These are phyloP conservation scores for Mythimna albipuncta DNA, from an alignment of 2,888 invertebrate genomes.

Conservation along the genomic window DNA sequence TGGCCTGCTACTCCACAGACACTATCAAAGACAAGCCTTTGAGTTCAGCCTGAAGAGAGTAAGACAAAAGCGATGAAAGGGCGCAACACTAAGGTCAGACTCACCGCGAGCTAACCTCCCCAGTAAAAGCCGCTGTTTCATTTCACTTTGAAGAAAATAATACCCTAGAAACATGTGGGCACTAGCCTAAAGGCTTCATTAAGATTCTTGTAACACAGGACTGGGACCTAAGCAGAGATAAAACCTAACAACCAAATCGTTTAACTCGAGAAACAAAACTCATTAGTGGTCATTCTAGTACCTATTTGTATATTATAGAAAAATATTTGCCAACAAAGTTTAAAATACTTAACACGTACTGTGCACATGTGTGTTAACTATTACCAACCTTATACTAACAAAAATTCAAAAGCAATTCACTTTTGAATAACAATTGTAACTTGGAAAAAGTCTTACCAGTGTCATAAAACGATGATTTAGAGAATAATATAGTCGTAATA, in stretches of 20 bases:
- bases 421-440: background rate
- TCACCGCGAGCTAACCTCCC: slow-evolving; percentile 32
- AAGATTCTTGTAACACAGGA: background rate
- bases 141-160: slow-evolving; percentile 19
- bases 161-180: slow-evolving; percentile 8
- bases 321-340: background rate
- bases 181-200: slow-evolving; percentile 3
- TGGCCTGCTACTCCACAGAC: slow-evolving; percentile 8
- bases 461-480: background rate
- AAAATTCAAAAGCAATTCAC: background rate
- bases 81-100: slow-evolving; percentile 23
- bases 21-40: slow-evolving; percentile 44
- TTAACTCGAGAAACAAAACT: background rate
- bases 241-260: background rate
- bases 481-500: background rate
- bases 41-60: slow-evolving; percentile 37
- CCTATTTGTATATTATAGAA: background rate
- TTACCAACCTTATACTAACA: background rate
- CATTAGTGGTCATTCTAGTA: background rate
- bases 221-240: background rate
- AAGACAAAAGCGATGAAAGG: slow-evolving; percentile 53
- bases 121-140: slow-evolving; percentile 20
- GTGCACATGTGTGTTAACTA: background rate
- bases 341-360: background rate
- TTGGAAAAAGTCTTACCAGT: background rate